These are phyloP conservation scores for Typhlomys cinereus DNA, from an alignment of 2,113 vertebrate genomes.

Conservation along the genomic window DNA sequence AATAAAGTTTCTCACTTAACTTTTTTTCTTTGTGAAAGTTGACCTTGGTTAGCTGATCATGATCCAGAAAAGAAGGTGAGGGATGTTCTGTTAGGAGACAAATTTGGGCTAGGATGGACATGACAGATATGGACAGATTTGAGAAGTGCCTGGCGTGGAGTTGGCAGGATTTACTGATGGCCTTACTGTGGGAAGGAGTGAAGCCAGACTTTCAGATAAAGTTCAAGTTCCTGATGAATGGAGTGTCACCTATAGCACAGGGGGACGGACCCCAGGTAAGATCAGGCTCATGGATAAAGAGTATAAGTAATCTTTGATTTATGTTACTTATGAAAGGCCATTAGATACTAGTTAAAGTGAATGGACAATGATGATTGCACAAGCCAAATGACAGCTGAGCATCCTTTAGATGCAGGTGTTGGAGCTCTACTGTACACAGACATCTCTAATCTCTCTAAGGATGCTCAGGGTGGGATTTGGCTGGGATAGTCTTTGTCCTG, in stretches of 20 bases:
- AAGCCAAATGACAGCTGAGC: neutral
- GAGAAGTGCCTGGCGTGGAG: neutral
- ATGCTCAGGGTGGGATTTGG: no score
- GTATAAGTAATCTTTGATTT: neutral
- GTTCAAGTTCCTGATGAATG: neutral
- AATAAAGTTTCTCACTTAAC: neutral
- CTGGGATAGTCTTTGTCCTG: neutral
- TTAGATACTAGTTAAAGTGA: neutral
- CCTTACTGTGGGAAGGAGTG: neutral
- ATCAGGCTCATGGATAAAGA: neutral
- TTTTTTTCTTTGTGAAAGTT: neutral
- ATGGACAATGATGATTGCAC: neutral
- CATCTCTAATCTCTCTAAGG: neutral
- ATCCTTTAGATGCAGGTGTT: neutral
- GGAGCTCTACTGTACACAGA: accelerated
- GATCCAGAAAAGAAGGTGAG: neutral
- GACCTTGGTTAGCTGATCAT: neutral
- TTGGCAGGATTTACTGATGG: neutral
- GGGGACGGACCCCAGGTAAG: neutral
- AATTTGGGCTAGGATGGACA: neutral
- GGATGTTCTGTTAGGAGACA: neutral
- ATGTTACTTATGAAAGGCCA: neutral
- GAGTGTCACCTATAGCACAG: neutral
- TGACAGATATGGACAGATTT: neutral
- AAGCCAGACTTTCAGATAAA: neutral